Evolutionary conservation across 2,888 invertebrate genomes (phyloP), one percentile per base, ranked within the genome.

Genomic region (Orthosia gothica): DNA sequence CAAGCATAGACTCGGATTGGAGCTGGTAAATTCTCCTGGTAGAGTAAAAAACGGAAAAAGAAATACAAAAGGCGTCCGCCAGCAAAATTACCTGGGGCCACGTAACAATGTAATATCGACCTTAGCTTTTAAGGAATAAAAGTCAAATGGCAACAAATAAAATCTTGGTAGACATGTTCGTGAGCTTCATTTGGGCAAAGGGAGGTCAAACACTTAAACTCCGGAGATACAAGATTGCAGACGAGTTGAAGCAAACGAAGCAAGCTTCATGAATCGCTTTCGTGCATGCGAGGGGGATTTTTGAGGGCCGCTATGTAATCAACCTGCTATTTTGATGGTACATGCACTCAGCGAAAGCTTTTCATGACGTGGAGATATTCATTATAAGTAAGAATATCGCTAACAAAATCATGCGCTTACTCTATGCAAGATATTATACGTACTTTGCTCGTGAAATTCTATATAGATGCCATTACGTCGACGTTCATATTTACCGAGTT

Each of bases 151-250:
- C 85, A 82, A 84, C 84, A 77, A 89, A 88, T 87, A 85, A 85
- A 89, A 90, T 87, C 84, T 89, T 92, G 89, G 93, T 89, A 91
- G 91, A 89, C 89, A 89, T 90, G 91, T 93, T 92, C 92, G 93
- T 92, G 92, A 93, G 94, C 92, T 94, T 94, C 94, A 94, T 95
- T 95, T 94, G 93, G 94, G 94, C 93, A 92, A 93, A 94, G 94
- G 93, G 93, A 94, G 94, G 94, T 93, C 94, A 95, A 94, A 95
- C 95, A 95, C 94, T 95, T 95, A 94, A 94, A 94, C 92, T 93
- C 92, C 91, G 93, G 93, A 94, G 94, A 94, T 95, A 95, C 94
- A 94, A 95, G 94, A 95, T 94, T 94, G 94, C 94, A 94, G 92
- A 92, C 92, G 93, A 94, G 94, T 94, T 92, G 92, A 92, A 88